A percentile compares a stretch with the other conserved stretches of the same genome.
phyloP scores from a whole-genome alignment of 2,888 invertebrate species.

The Conomelus anceps region DNA sequence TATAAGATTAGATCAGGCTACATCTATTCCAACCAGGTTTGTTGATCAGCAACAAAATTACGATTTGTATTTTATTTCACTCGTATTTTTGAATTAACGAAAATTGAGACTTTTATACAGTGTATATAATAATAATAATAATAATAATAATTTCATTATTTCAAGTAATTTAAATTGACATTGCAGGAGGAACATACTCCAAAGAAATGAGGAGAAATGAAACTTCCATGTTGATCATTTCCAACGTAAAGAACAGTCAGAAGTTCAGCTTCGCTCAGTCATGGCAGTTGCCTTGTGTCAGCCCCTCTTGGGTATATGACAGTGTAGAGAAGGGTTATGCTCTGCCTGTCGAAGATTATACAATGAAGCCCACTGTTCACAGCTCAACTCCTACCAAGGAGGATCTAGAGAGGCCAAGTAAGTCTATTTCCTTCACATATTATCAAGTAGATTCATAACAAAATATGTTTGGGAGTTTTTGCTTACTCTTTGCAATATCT shows the following conservation, averaged over 20 bases:
- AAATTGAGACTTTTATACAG: too few species aligned
- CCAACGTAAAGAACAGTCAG: slow-evolving; percentile 52
- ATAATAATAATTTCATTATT: too few species aligned
- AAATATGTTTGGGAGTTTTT: too few species aligned
- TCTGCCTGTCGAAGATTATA: slow-evolving; percentile 53
- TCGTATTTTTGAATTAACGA: too few species aligned
- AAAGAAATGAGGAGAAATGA: slow-evolving; percentile 47
- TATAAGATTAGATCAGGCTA: too few species aligned
- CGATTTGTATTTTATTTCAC: too few species aligned
- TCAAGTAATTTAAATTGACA: slow-evolving; percentile 22
- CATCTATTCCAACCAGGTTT: too few species aligned
- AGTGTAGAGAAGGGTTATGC: slow-evolving; percentile 67
- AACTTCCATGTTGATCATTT: slow-evolving; percentile 49
- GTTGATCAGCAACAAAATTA: too few species aligned
- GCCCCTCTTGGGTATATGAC: slow-evolving; percentile 70
- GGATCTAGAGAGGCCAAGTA: slow-evolving; percentile 35
- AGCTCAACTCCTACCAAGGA: slow-evolving; percentile 65
- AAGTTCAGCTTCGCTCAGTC: slow-evolving; percentile 59
- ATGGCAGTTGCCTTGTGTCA: slow-evolving; percentile 61
- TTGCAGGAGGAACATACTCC: slow-evolving; percentile 52
- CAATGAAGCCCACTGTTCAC: slow-evolving; percentile 49
- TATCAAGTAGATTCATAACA: too few species aligned
- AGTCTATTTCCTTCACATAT: too few species aligned
- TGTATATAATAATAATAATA: too few species aligned
- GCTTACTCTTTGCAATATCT: too few species aligned